Conservation (phyloP, 64 coral and sea anemone genomes). For the Orbicella faveolata region DNA sequence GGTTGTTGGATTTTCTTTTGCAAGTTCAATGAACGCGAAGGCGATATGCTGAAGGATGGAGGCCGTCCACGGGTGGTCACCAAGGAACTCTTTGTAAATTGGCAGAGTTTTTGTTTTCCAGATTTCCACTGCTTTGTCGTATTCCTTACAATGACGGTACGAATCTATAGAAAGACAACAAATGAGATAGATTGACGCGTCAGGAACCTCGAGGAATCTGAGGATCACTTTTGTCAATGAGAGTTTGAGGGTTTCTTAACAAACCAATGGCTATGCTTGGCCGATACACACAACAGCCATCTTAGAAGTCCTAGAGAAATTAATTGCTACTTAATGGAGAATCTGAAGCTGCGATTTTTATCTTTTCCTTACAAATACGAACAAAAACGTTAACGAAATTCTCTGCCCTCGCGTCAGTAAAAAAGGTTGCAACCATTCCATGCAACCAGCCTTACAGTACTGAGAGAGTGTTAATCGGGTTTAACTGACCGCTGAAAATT, state of each 20-base stretch:
- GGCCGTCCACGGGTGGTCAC: conserved; percentile 56
- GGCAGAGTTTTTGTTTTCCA: neutral
- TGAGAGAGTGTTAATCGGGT: no score
- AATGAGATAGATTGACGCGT: no score
- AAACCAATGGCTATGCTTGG: no score
- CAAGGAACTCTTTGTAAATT: conserved; percentile 33
- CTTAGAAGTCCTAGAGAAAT: no score
- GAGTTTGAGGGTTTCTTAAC: neutral
- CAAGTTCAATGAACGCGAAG: neutral
- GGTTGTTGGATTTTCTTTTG: neutral
- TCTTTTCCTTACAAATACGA: neutral
- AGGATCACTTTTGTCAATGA: neutral
- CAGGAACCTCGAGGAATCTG: no score
- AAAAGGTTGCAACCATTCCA: no score
- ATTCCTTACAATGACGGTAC: neutral
- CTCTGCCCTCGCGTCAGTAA: no score
- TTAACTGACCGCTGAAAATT: no score
- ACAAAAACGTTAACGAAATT: no score
- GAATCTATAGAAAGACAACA: neutral
- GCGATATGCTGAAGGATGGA: conserved; percentile 20
- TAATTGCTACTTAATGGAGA: neutral
- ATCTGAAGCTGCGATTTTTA: neutral
- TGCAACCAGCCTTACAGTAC: no score
- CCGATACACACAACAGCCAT: no score
- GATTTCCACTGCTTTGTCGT: conserved; percentile 7